A percentile compares a stretch with the other conserved stretches of the same genome.
These are phyloP conservation scores for Tipula vernalis DNA, from an alignment of 2,888 invertebrate genomes.

Conservation along the genomic window DNA sequence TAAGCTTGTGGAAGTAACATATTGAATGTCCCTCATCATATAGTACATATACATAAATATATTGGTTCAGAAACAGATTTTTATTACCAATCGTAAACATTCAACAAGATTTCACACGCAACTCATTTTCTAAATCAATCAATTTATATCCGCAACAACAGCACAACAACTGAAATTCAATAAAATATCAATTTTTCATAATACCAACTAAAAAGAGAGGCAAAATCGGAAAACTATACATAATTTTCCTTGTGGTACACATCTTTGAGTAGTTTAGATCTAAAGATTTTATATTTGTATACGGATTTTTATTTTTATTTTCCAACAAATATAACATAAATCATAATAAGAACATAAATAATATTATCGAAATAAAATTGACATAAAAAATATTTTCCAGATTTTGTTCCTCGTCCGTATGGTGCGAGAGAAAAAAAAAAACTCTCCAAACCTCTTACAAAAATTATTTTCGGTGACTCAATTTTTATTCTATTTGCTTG, in stretches of 20 bases:
- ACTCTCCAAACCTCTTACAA: neutral
- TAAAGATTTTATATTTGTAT: neutral
- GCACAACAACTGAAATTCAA: neutral
- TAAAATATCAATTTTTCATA: neutral
- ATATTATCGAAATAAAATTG: conserved; percentile 6
- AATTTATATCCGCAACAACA: neutral
- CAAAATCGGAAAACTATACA: neutral
- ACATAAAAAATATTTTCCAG: conserved; percentile 1
- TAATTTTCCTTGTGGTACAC: neutral
- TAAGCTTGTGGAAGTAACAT: neutral
- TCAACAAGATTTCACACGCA: neutral
- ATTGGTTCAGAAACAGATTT: neutral
- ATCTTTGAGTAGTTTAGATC: neutral
- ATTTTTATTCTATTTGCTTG: neutral
- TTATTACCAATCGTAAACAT: neutral
- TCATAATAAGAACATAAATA: neutral
- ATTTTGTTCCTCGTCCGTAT: neutral
- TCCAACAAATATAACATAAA: neutral
- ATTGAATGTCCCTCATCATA: neutral
- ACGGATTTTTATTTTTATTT: neutral
- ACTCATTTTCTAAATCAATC: neutral
- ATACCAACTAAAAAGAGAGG: neutral
- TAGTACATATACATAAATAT: neutral
- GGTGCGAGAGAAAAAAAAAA: neutral
- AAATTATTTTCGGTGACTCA: neutral